Conservation (phyloP, 2,888 invertebrate genomes). For the Graphium colonna region DNA sequence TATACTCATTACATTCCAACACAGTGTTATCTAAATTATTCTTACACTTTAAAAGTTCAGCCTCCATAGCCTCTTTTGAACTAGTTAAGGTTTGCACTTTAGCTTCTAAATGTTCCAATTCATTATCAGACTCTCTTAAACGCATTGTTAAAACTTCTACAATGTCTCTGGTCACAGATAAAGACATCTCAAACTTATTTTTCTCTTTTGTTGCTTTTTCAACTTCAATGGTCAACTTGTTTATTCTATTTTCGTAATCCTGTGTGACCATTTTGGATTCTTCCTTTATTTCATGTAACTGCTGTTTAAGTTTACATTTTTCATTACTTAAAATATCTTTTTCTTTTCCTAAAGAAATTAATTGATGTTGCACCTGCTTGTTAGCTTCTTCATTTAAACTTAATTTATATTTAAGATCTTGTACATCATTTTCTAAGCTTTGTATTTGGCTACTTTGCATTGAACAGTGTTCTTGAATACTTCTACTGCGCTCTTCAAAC, state of each 20-base stretch:
- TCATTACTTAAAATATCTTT: slow-evolving; percentile 48
- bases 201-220: slow-evolving; percentile 72
- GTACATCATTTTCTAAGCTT: slow-evolving; percentile 54
- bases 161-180: slow-evolving; percentile 79
- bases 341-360: slow-evolving; percentile 49
- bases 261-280: slow-evolving; percentile 56
- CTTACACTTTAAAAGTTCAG: slow-evolving; percentile 57
- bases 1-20: slow-evolving; percentile 69
- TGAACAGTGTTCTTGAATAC: slow-evolving; percentile 58
- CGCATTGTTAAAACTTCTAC: slow-evolving; percentile 80
- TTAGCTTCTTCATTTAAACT: slow-evolving; percentile 53
- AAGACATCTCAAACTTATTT: slow-evolving; percentile 78
- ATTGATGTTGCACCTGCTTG: slow-evolving; percentile 47
- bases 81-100: slow-evolving; percentile 54
- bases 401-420: slow-evolving; percentile 53
- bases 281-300: slow-evolving; percentile 56
- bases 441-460: slow-evolving; percentile 57
- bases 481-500: slow-evolving; percentile 63
- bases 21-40: slow-evolving; percentile 55
- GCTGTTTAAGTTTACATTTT: slow-evolving; percentile 43
- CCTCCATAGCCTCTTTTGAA: slow-evolving; percentile 57
- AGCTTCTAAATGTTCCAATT: slow-evolving; percentile 76
- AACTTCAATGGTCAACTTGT: slow-evolving; percentile 63
- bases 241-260: slow-evolving; percentile 65
- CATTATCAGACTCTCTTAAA: slow-evolving; percentile 79